Evolutionary conservation across 2,888 invertebrate genomes (phyloP).

Genomic region (Operophtera brumata): DNA sequence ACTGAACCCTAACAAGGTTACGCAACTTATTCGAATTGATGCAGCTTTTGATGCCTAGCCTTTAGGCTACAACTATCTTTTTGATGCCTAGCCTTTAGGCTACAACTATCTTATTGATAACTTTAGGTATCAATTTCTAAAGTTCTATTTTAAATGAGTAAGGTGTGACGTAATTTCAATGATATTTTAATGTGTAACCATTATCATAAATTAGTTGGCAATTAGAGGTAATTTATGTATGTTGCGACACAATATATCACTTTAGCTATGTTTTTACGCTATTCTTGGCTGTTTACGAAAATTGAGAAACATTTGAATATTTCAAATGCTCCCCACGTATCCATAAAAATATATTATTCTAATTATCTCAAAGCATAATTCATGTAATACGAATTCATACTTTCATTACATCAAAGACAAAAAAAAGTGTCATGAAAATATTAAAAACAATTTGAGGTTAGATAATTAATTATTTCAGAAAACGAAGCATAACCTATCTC

Average conservation of each 20-base stretch:
- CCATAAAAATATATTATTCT: not conserved
- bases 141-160: slow-evolving; percentile 31
- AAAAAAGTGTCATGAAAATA: no score
- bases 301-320: slow-evolving; percentile 29
- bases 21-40: not conserved
- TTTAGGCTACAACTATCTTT: no score
- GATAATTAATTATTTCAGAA: no score
- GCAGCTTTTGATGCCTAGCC: not conserved
- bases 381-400: not conserved
- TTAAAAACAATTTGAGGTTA: no score
- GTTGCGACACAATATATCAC: slow-evolving; percentile 53
- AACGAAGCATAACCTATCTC: no score
- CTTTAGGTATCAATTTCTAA: slow-evolving; percentile 4
- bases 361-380: not conserved
- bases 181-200: slow-evolving; percentile 65
- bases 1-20: not conserved
- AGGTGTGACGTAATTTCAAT: slow-evolving; percentile 56
- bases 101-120: no score
- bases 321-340: not conserved
- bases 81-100: no score
- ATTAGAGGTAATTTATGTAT: slow-evolving; percentile 64
- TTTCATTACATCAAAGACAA: no score
- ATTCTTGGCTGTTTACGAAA: slow-evolving; percentile 29
- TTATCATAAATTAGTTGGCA: slow-evolving; percentile 70
- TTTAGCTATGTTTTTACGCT: slow-evolving; percentile 40